Evolutionary conservation across 2,888 invertebrate genomes (phyloP).

Genomic region (Poecilus cupreus): DNA sequence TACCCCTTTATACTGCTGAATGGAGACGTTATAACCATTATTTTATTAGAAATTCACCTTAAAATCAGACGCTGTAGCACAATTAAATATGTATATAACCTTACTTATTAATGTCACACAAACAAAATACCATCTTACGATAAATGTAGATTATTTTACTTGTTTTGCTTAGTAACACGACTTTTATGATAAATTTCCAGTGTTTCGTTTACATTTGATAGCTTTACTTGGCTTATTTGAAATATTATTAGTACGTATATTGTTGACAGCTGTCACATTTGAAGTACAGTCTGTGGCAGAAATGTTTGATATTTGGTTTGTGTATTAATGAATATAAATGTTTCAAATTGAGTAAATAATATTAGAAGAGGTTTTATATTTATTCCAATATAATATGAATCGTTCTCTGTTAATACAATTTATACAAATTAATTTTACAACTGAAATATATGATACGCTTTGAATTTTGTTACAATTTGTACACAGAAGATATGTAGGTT

Average conservation of each 20-base stretch:
- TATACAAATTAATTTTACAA: no score
- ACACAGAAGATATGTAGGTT: no score
- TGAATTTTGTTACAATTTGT: no score
- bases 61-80: background rate
- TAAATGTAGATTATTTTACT: constrained; percentile 7
- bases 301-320: no score
- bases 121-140: constrained; percentile 37
- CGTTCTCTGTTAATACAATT: no score
- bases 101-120: background rate
- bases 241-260: background rate
- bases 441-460: no score
- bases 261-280: constrained; percentile 34
- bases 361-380: no score
- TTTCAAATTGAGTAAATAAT: no score
- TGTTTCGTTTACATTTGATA: background rate
- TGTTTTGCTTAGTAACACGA: background rate
- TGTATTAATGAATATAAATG: no score
- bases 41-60: constrained; percentile 35
- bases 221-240: background rate
- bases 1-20: constrained; percentile 54
- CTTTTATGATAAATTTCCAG: background rate
- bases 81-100: constrained; percentile 11
- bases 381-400: no score
- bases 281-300: background rate
- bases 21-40: constrained; percentile 55